A percentile compares a stretch with the other conserved stretches of the same genome.
Evolutionary conservation across 2,888 invertebrate species (phyloP).

Genomic region (Acronicta psi): DNA sequence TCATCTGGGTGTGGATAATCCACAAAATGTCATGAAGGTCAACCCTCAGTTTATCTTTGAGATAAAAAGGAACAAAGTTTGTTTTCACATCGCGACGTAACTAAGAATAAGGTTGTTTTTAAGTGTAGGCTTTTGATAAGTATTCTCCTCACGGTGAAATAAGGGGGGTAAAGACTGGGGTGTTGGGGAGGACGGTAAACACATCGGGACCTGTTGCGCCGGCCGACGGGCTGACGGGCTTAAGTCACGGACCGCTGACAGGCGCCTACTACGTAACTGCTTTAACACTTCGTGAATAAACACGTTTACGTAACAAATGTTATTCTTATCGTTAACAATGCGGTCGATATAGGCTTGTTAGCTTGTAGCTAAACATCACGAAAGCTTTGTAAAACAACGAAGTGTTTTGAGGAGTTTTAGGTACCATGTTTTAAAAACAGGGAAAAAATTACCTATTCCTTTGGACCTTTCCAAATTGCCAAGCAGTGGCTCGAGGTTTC

Average conservation of each 20-base stretch:
- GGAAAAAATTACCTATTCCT: no score
- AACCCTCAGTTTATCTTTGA: slow-evolving; percentile 22
- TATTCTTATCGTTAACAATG: slow-evolving; percentile 15
- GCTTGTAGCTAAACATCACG: background rate
- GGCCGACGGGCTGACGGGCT: slow-evolving; percentile 9
- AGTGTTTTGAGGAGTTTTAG: background rate
- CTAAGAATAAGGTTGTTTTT: slow-evolving; percentile 33
- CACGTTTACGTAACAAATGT: slow-evolving; percentile 38
- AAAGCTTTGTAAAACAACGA: background rate
- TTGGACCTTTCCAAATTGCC: no score
- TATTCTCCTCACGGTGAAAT: slow-evolving; percentile 50
- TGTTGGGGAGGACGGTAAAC: slow-evolving; percentile 33
- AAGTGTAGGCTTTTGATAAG: slow-evolving; percentile 44
- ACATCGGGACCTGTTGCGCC: slow-evolving; percentile 52
- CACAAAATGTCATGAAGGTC: slow-evolving; percentile 17
- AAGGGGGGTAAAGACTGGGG: slow-evolving; percentile 19
- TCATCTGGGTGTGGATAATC: background rate
- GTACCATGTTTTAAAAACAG: slow-evolving; percentile 1
- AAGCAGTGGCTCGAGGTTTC: no score
- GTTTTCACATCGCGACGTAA: slow-evolving; percentile 16
- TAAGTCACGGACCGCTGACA: slow-evolving; percentile 27
- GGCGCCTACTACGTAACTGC: slow-evolving; percentile 25
- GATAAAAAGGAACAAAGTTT: slow-evolving; percentile 30
- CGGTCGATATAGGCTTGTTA: slow-evolving; percentile 5
- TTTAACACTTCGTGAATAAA: slow-evolving; percentile 49